These are phyloP conservation scores for Opisthocomus hoazin DNA, from an alignment of 2,113 vertebrate genomes.

Conservation along the genomic window DNA sequence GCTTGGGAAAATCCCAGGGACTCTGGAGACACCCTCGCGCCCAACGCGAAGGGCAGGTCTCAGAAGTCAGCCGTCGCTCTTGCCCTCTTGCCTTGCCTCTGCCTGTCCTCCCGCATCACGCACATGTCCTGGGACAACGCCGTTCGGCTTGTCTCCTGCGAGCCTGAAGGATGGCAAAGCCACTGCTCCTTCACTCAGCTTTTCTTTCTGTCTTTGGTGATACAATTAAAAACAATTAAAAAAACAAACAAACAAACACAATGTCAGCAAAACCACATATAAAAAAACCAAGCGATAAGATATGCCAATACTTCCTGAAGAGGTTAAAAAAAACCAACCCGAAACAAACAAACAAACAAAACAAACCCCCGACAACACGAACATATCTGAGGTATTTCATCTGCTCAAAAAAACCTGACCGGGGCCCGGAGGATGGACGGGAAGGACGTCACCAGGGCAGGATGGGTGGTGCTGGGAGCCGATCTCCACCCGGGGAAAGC, in stretches of 20 bases:
- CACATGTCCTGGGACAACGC: neutral
- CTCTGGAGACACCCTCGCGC: neutral
- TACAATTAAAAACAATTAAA: constrained; percentile 49
- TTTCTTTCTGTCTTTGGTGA: constrained; percentile 71
- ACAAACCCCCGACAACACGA: constrained; percentile 63
- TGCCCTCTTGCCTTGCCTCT: neutral
- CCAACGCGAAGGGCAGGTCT: neutral
- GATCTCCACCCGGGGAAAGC: neutral
- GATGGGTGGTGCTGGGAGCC: neutral
- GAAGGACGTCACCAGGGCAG: constrained; percentile 21
- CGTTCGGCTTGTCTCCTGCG: neutral
- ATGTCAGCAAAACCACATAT: constrained; percentile 69
- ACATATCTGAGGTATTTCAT: constrained; percentile 79
- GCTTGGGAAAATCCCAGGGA: neutral
- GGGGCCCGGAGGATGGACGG: constrained; percentile 3
- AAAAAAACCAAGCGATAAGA: constrained; percentile 69
- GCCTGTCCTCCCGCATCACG: neutral
- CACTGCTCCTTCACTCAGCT: constrained; percentile 20
- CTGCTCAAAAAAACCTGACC: constrained; percentile 63
- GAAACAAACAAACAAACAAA: constrained; percentile 36
- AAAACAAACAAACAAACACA: neutral
- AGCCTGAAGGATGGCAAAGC: neutral
- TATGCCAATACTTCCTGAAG: constrained; percentile 75
- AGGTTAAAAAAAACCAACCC: constrained; percentile 43
- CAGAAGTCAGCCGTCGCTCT: no score